phyloP scores from a whole-genome alignment of 2,797 vertebrate genomes.

The Crypturellus tataupa region DNA sequence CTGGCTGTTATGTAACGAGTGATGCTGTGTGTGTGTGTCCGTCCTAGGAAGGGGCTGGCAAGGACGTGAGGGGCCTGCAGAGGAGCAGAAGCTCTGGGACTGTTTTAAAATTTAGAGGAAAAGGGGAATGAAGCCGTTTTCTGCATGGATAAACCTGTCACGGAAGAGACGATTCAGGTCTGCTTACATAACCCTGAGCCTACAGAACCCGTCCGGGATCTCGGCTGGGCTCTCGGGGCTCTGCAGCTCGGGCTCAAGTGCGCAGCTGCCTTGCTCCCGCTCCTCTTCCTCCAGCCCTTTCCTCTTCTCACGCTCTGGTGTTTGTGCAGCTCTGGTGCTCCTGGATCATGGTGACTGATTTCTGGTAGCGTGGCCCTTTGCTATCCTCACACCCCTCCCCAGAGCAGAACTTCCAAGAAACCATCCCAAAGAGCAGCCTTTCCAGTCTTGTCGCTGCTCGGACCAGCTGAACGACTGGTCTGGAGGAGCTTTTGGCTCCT shows the following conservation, averaged over 20 bases:
- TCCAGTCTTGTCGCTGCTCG: neutral
- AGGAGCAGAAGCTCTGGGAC: neutral
- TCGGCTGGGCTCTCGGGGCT: fast-evolving
- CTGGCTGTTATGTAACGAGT: neutral
- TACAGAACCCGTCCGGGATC: neutral
- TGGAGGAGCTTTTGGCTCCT: slow-evolving; percentile 2
- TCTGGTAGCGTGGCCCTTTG: neutral
- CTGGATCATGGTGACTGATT: neutral
- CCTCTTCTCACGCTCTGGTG: neutral
- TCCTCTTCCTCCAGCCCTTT: neutral
- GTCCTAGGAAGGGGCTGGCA: neutral
- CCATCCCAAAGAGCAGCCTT: neutral
- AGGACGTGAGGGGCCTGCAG: fast-evolving
- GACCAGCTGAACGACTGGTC: neutral
- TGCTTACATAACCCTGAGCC: slow-evolving; percentile 50
- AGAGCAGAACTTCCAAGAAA: slow-evolving; percentile 31
- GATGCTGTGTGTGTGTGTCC: neutral
- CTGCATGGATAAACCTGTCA: slow-evolving; percentile 22
- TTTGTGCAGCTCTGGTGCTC: neutral
- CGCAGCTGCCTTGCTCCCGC: neutral
- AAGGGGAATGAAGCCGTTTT: slow-evolving; percentile 50
- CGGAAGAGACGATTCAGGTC: neutral
- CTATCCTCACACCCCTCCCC: neutral
- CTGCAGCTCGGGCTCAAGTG: neutral
- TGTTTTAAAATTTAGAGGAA: slow-evolving; percentile 56